These are phyloP conservation scores for rat (Rattus norvegicus) DNA, from an alignment of 2,113 vertebrate species.

Conservation along the genomic window GRCr8 NC_086035.1:1090001-1090500, in stretches of 20 bases:
- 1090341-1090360: constrained; percentile 61
- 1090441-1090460: constrained; percentile 54
- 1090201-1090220: neutral
- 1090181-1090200: neutral
- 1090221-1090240: neutral
- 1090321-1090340: constrained; percentile 17
- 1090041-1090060: neutral
- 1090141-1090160: constrained; percentile 46
- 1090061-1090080: neutral
- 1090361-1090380: neutral
- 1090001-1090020: neutral
- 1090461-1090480: neutral
- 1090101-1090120: constrained; percentile 15
- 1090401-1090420: constrained; percentile 46
- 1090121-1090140: neutral
- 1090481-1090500: constrained; percentile 2
- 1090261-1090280: neutral
- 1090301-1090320: neutral
- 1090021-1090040: neutral
- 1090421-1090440: constrained; percentile 48
- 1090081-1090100: neutral
- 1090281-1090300: constrained; percentile 65
- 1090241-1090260: neutral
- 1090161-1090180: constrained; percentile 2
- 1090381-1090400: constrained; percentile 51